Evolutionary conservation across 2,113 vertebrate species (phyloP).

Genomic region (Phodopus roborovskii): DNA sequence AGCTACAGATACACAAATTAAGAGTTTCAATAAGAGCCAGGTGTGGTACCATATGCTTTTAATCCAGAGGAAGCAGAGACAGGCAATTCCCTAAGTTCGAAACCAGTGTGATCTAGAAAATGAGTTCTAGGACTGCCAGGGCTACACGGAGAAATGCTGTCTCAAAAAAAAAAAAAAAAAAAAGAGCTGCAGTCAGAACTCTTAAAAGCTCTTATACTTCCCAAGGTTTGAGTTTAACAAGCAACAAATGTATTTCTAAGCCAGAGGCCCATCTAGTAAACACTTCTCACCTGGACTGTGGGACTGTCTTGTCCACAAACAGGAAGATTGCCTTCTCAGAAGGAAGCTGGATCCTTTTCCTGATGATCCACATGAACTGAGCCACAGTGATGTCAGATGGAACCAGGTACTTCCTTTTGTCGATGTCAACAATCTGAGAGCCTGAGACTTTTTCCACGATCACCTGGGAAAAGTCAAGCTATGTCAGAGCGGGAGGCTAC

Average conservation of each 20-base stretch:
- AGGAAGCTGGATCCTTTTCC: constrained; percentile 98
- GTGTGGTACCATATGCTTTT: background rate
- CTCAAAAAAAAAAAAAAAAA: too few species aligned
- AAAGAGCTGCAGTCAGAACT: too few species aligned
- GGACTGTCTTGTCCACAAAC: constrained; percentile 99
- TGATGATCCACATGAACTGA: constrained; percentile 99
- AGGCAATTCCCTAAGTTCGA: background rate
- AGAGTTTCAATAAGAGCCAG: background rate
- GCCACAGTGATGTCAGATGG: constrained; percentile 99
- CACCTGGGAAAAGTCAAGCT: constrained; percentile 88
- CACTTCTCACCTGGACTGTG: constrained; percentile 96
- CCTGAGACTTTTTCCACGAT: constrained; percentile 99
- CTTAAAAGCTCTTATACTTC: background rate
- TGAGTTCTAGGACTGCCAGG: background rate
- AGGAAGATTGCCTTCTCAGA: constrained; percentile 99
- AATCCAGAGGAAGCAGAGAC: background rate
- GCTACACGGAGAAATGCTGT: background rate
- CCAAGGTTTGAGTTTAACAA: background rate
- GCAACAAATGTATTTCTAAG: background rate
- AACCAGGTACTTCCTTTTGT: constrained; percentile 99
- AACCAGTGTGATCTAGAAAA: background rate
- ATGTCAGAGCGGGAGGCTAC: background rate
- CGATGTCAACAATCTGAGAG: constrained; percentile 98
- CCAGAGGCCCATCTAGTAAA: constrained; percentile 2
- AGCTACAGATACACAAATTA: constrained; percentile 27